A percentile compares a stretch with the other conserved stretches of the same genome.
These are phyloP conservation scores for Formica selysi DNA, from an alignment of 1,140 invertebrate species.

Conservation along the genomic window DNA sequence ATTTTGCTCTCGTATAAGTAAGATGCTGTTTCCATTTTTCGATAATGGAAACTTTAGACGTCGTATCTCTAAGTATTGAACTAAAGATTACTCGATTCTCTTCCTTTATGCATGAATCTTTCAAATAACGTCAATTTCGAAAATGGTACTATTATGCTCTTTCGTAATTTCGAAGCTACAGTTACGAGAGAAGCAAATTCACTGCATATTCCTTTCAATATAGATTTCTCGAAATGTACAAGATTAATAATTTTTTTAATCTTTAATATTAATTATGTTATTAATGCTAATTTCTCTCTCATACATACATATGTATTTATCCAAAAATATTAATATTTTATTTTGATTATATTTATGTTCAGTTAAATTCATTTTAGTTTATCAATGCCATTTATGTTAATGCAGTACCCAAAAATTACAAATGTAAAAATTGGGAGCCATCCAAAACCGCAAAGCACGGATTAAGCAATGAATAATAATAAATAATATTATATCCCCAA, in stretches of 20 bases:
- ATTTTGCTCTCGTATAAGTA: too few relatives aligned
- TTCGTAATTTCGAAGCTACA: conserved; percentile 11
- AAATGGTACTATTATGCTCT: not conserved
- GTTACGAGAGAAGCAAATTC: not conserved
- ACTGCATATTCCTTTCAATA: not conserved
- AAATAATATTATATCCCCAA: not conserved
- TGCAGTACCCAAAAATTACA: too few relatives aligned
- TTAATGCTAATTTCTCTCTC: not conserved
- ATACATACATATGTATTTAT: too few relatives aligned
- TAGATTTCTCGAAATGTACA: not conserved
- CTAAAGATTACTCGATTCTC: not conserved
- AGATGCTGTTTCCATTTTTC: conserved; percentile 5
- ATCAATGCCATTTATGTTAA: too few relatives aligned
- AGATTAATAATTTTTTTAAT: not conserved
- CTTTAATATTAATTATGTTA: not conserved
- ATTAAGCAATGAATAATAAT: too few relatives aligned
- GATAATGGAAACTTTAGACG: conserved; percentile 9
- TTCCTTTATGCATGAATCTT: not conserved
- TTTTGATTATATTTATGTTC: not conserved
- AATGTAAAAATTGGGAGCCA: too few relatives aligned
- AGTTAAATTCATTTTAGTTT: too few relatives aligned
- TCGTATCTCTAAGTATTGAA: not conserved
- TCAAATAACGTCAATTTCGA: not conserved
- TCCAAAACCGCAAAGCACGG: too few relatives aligned
- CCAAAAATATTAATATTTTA: not conserved